A percentile compares a stretch with the other conserved stretches of the same genome.
Conservation (phyloP, 2,888 invertebrate species). For the Pachymerium ferrugineum region DNA sequence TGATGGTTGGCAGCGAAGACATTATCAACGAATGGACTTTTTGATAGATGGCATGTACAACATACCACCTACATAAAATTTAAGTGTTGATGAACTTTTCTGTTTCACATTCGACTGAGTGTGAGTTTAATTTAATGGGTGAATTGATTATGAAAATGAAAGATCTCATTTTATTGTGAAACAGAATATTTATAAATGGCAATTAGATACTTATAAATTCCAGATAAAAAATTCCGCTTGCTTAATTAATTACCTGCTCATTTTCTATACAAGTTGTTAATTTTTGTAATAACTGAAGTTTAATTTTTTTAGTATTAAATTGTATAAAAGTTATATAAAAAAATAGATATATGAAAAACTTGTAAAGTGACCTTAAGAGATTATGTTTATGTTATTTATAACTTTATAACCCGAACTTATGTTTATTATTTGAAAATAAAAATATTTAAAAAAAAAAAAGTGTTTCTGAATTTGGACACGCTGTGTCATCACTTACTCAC, state of each 20-base stretch:
- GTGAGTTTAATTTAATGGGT: too few relatives aligned
- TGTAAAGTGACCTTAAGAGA: constrained; percentile 9
- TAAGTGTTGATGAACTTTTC: too few relatives aligned
- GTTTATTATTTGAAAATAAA: background rate
- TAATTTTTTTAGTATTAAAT: too few relatives aligned
- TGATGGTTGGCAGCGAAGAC: constrained; percentile 78
- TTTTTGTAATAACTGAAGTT: too few relatives aligned
- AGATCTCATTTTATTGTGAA: too few relatives aligned
- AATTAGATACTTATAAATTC: too few relatives aligned
- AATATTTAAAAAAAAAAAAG: background rate
- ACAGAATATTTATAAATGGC: too few relatives aligned
- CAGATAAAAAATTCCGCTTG: too few relatives aligned
- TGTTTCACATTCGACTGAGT: too few relatives aligned
- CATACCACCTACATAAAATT: background rate
- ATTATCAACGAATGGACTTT: constrained; percentile 82
- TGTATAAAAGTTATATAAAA: too few relatives aligned
- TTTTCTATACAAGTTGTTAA: too few relatives aligned
- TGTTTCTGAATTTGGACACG: background rate
- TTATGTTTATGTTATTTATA: background rate
- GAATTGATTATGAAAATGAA: background rate
- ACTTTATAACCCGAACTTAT: background rate
- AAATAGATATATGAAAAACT: background rate
- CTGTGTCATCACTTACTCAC: background rate
- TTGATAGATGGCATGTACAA: constrained; percentile 78
- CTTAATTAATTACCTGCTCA: too few relatives aligned